Evolutionary conservation across 2,888 invertebrate species (phyloP).

Genomic region (Chironomus tentans): DNA sequence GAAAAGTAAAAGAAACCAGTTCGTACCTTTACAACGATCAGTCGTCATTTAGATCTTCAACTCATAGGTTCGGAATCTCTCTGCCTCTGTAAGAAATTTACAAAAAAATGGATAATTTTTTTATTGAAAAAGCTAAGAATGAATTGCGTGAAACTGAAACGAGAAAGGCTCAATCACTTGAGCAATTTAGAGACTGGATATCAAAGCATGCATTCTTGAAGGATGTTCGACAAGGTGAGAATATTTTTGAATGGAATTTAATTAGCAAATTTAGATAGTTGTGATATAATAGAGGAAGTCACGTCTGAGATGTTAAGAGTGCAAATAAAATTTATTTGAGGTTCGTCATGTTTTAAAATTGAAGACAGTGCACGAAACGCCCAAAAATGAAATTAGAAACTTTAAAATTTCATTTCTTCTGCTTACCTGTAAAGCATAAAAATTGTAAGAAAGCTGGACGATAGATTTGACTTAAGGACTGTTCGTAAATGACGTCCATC

Average conservation of each 20-base stretch:
- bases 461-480: too few relatives aligned
- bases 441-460: too few relatives aligned
- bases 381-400: too few relatives aligned
- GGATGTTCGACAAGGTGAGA: constrained; percentile 57
- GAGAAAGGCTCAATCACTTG: constrained; percentile 60
- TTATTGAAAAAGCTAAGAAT: constrained; percentile 46
- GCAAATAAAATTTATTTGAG: too few relatives aligned
- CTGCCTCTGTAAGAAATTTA: background rate
- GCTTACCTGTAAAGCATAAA: too few relatives aligned
- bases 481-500: too few relatives aligned
- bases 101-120: background rate
- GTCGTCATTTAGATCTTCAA: background rate
- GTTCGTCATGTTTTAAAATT: too few relatives aligned
- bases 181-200: constrained; percentile 75
- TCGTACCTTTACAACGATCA: background rate
- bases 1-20: background rate
- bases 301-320: too few relatives aligned
- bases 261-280: background rate
- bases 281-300: too few relatives aligned
- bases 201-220: constrained; percentile 69
- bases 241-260: background rate
- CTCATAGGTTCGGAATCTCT: background rate
- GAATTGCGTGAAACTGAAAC: constrained; percentile 74
- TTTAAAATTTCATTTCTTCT: too few relatives aligned
- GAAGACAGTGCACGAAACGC: too few relatives aligned